These are phyloP conservation scores for Dinothrombium tinctorium DNA, from an alignment of 1,140 invertebrate species.

Conservation along the genomic window DNA sequence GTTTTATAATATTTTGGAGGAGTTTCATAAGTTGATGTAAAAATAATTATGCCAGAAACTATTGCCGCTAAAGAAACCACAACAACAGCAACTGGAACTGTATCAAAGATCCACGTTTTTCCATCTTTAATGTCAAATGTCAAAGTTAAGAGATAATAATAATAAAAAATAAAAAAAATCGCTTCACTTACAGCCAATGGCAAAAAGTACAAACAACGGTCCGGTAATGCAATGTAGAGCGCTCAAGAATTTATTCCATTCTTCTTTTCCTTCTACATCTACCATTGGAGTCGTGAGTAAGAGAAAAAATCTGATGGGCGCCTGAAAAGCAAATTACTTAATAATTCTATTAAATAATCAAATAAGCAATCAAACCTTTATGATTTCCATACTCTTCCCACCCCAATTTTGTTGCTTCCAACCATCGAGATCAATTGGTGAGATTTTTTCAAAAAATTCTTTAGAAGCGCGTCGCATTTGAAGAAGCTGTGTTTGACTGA, in stretches of 20 bases:
- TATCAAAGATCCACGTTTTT: not conserved
- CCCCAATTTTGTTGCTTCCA: slow-evolving; percentile 10
- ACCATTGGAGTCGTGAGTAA: slow-evolving; percentile 9
- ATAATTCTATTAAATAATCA: not conserved
- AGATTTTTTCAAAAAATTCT: slow-evolving; percentile 7
- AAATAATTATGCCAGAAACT: slow-evolving; percentile 4
- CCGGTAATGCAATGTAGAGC: slow-evolving; percentile 9
- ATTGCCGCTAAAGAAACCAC: slow-evolving; percentile 2
- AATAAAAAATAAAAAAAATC: not conserved
- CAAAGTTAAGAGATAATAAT: not conserved
- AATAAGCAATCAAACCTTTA: not conserved
- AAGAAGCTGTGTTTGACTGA: not conserved
- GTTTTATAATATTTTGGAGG: slow-evolving; percentile 7
- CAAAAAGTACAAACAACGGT: slow-evolving; percentile 6
- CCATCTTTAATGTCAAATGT: not conserved
- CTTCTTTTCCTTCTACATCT: slow-evolving; percentile 7
- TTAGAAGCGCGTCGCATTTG: slow-evolving; percentile 6
- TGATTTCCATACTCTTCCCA: slow-evolving; percentile 1
- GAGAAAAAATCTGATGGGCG: slow-evolving; percentile 8
- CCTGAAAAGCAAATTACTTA: not conserved
- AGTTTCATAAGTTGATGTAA: slow-evolving; percentile 5
- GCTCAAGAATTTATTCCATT: slow-evolving; percentile 9
- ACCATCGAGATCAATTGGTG: slow-evolving; percentile 6
- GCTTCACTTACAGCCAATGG: slow-evolving; percentile 3
- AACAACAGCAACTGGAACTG: not conserved